Evolutionary conservation across 1,140 invertebrate genomes (phyloP), one percentile per base, ranked within the genome.

Genomic region (Cyphomyrmex costatus): DNA sequence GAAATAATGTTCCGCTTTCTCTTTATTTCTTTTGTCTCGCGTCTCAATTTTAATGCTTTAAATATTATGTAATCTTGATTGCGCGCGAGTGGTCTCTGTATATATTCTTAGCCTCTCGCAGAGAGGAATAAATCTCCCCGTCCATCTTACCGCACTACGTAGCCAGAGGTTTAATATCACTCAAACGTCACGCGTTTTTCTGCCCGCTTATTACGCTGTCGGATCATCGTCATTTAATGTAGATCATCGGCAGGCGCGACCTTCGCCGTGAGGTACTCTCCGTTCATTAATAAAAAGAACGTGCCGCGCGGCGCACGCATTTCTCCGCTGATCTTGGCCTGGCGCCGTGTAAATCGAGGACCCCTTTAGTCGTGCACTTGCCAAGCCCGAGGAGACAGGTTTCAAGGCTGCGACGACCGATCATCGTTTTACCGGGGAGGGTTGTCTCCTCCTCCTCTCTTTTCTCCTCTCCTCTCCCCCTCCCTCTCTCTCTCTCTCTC

Each of bases 231-330:
- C 85, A 84, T 90, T 90, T 87, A 87, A 90, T 89, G 66, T 89
- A 70, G 85, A 89, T 87, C 88, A 89, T 90, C 85, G 46, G 85
- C 78, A 84, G 85, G 74, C 73, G 63, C 88, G 88, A 90, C 88
- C 89, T 90, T 89, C 89, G 86, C 27, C 53, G 36, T 42, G 85
- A 60, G 42, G 87, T 53, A 70, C 61, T 60, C 65, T 33, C 42
- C 36, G 86, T 63, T 88, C 86, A 86, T 88, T 90, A 90, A 90
- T 90, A 90, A 90, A 90, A 90, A 90, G 89, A 88, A 89, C 61
- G 79, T 68, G 71, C 74, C 80, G 70, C 56, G 61, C 61, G 71
- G 49, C 88, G 86, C 87, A 86, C 87, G 88, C 88, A 90, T 90
- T 90, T 89, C 88, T 79, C 68, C 79, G 66, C 60, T 63, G 89